Base-by-base conservation (phyloP, 2,113 vertebrate genomes). In the Perca schrenkii region DNA sequence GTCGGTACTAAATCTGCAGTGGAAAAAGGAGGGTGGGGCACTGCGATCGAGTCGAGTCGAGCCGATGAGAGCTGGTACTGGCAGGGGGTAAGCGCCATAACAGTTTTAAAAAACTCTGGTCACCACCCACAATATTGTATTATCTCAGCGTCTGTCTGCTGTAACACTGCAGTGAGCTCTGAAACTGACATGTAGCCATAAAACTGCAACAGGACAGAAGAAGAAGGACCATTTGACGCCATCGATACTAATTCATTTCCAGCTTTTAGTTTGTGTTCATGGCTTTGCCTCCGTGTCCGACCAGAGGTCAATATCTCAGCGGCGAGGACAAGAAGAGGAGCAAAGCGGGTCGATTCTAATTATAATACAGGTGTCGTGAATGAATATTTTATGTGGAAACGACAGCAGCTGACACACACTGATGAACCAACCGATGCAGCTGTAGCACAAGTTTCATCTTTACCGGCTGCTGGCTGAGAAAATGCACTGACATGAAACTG, bases 331-430 rank as follows among this genome's bases (percentile, higher is more conserved):
- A 71, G 65, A 49, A 11, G 77, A 79, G 60, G 67, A 65, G 58
- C 71, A 17, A 53, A 53, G 40, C 8, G 2, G 86, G 82, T 93
- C 87, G 86, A 92, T 91, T 90, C 76, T 90, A 85, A 92, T 93
- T 92, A 91, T 86, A 77, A 91, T 86, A 87, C 88, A 88, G 88
- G 86, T 90, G 91, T 89, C 36, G 50, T 5, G 16, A 70, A 93
- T 92, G 80, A 92, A 91, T 92, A 91, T 90, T 93, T 92, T 14
- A 92, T 89, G 86, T 49, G 36, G 60, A 61, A 40, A 47, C 19
- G 11, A 63, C 64, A 10, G 68, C 28, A 16, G 74, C 70, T 62
- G 71, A 53, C 53, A 57, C 47, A 64, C 68, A 82, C 53, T 7
- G 61, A 79, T 79, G 70, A 82, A 50, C 58, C 58, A 17, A 61